Conservation (phyloP, 2,888 invertebrate species). For the Lamellibrachia satsuma region DNA sequence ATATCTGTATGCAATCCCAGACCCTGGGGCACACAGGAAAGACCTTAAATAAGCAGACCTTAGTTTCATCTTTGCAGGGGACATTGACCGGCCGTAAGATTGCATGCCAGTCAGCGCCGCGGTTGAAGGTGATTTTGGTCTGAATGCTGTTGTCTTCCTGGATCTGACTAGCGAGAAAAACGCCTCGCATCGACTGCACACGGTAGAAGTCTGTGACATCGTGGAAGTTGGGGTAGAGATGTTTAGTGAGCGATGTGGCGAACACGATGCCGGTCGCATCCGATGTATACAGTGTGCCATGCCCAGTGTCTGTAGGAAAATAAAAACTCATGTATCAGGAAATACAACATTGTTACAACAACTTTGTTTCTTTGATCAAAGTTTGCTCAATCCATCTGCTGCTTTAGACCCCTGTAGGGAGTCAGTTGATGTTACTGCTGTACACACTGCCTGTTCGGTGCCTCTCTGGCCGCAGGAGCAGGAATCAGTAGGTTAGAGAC, state of each 20-base stretch:
- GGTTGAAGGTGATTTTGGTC: conserved; percentile 60
- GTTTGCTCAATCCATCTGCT: background rate
- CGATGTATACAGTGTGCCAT: conserved; percentile 63
- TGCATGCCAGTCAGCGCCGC: conserved; percentile 61
- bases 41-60: conserved; percentile 45
- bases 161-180: conserved; percentile 62
- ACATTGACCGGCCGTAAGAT: conserved; percentile 51
- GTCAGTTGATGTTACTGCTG: too few relatives aligned
- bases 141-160: conserved; percentile 58
- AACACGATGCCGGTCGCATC: conserved; percentile 58
- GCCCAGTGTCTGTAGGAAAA: conserved; percentile 57
- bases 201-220: conserved; percentile 63
- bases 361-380: background rate
- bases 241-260: conserved; percentile 57
- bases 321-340: background rate
- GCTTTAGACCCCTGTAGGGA: too few relatives aligned
- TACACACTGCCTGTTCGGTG: too few relatives aligned
- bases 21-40: background rate
- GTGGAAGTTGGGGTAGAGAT: conserved; percentile 61
- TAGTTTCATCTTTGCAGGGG: conserved; percentile 53
- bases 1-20: background rate
- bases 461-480: too few relatives aligned
- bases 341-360: background rate
- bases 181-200: conserved; percentile 52
- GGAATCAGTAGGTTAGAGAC: too few relatives aligned